Conservation (phyloP, 2,888 invertebrate species). For the Sinhomidia bicolor region DNA sequence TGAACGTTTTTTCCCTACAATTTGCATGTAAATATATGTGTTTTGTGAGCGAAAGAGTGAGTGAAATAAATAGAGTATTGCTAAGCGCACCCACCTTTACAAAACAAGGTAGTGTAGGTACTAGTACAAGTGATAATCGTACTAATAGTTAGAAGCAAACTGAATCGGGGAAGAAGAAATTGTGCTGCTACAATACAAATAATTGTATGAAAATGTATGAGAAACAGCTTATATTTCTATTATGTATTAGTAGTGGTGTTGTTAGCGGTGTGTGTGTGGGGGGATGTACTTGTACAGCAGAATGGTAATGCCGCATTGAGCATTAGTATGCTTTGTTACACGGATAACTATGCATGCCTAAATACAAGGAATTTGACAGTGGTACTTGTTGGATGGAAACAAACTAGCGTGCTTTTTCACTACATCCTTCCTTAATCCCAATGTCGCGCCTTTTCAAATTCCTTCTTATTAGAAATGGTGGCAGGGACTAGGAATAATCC, state of each 20-base stretch:
- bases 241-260: too few species aligned
- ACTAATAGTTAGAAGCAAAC: not conserved
- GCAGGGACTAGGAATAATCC: conserved; percentile 23
- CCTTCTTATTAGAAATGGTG: conserved; percentile 29
- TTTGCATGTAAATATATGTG: conserved; percentile 37
- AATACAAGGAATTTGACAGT: not conserved
- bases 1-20: not conserved
- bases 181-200: too few species aligned
- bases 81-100: not conserved
- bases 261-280: too few species aligned
- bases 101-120: not conserved
- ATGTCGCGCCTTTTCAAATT: conserved; percentile 35
- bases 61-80: not conserved
- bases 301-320: too few species aligned
- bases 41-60: too few species aligned
- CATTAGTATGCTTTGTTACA: too few species aligned
- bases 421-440: conserved; percentile 16
- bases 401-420: not conserved
- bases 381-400: not conserved
- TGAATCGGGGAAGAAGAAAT: not conserved
- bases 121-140: too few species aligned
- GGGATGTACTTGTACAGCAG: too few species aligned
- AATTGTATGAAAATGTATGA: not conserved
- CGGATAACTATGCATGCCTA: too few species aligned
- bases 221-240: not conserved